phyloP scores from a whole-genome alignment of 1,140 invertebrate species.

The Neocloeon triangulifer region DNA sequence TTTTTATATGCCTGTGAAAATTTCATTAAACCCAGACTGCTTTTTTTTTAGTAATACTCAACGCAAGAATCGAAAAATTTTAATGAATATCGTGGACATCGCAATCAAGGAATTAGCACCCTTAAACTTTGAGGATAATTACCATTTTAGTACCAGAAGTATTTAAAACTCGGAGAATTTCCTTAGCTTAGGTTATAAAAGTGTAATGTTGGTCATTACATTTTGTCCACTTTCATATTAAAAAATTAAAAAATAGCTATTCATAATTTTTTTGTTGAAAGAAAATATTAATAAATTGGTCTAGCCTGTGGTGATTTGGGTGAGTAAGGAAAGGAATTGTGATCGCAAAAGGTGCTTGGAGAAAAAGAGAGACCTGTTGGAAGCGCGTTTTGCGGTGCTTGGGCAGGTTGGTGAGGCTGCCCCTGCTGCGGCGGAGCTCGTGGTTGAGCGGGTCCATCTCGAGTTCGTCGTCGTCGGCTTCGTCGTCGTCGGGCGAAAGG shows the following conservation, averaged over 20 bases:
- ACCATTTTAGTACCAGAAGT: too few relatives aligned
- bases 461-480: slow-evolving; percentile 11
- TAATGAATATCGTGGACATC: too few relatives aligned
- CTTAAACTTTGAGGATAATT: too few relatives aligned
- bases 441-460: slow-evolving; percentile 20
- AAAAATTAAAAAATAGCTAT: neutral
- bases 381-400: slow-evolving; percentile 70
- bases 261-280: neutral
- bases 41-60: too few relatives aligned
- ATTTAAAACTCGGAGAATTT: too few relatives aligned
- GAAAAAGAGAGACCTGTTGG: slow-evolving; percentile 35
- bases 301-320: neutral
- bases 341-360: neutral
- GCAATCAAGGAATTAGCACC: too few relatives aligned
- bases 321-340: neutral
- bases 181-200: neutral
- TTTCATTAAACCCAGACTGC: too few relatives aligned
- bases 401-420: slow-evolving; percentile 39
- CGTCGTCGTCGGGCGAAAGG: too few relatives aligned
- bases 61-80: too few relatives aligned
- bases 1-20: too few relatives aligned
- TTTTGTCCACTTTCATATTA: neutral
- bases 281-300: neutral
- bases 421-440: slow-evolving; percentile 30
- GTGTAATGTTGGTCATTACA: too few relatives aligned